phyloP scores from a whole-genome alignment of 2,113 vertebrate species.

The Syngnathus typhle region DNA sequence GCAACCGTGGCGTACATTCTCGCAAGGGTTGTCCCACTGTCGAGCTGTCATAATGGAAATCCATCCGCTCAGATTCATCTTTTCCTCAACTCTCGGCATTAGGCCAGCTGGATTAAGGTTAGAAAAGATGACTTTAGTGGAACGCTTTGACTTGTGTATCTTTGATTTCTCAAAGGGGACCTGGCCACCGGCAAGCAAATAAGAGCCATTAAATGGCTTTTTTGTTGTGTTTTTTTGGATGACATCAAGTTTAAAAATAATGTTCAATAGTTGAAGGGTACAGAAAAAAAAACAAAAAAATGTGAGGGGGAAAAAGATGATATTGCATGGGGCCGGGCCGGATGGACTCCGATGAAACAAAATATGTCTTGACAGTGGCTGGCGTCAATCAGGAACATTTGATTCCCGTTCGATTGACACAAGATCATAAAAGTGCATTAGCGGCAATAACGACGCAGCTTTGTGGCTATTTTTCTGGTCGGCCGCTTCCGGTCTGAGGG shows the following conservation, averaged over 20 bases:
- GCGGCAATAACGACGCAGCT: slow-evolving; percentile 33
- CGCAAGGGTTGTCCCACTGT: slow-evolving; percentile 30
- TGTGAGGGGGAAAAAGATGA: slow-evolving; percentile 37
- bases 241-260: slow-evolving; percentile 42
- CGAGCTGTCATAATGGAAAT: background rate
- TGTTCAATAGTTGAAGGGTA: slow-evolving; percentile 50
- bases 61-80: background rate
- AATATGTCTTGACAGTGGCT: slow-evolving; percentile 38
- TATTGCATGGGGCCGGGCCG: slow-evolving; percentile 52
- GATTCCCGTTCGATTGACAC: slow-evolving; percentile 45
- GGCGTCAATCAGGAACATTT: slow-evolving; percentile 48
- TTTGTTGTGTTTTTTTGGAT: no score
- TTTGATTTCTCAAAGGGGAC: slow-evolving; percentile 21
- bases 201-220: slow-evolving; percentile 18
- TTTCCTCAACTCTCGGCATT: background rate
- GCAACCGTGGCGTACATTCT: slow-evolving; percentile 39
- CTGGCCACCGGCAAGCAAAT: slow-evolving; percentile 13
- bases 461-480: slow-evolving; percentile 18
- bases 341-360: slow-evolving; percentile 48
- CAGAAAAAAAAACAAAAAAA: slow-evolving; percentile 32
- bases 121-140: background rate
- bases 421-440: slow-evolving; percentile 38
- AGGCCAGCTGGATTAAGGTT: background rate
- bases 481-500: slow-evolving; percentile 36
- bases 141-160: background rate